phyloP scores from a whole-genome alignment of 2,113 vertebrate species.

The Colistium nudipinnis region DNA sequence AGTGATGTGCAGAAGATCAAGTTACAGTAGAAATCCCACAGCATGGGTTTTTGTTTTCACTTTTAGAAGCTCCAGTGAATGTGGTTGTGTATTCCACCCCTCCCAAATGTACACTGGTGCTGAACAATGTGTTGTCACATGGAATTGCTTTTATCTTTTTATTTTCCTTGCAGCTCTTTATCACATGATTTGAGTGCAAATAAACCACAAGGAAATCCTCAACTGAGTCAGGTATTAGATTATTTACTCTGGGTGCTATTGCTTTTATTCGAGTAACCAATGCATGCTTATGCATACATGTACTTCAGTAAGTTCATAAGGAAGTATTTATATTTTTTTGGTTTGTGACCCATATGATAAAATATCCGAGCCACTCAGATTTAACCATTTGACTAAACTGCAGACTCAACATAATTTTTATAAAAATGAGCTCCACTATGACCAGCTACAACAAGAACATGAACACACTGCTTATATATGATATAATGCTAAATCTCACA shows the following conservation, averaged over 20 bases:
- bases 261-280: not conserved
- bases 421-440: too few species aligned
- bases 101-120: conserved; percentile 67
- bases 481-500: too few species aligned
- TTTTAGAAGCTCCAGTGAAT: conserved; percentile 17
- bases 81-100: conserved; percentile 4
- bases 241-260: not conserved
- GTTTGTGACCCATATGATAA: too few species aligned
- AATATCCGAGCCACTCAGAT: too few species aligned
- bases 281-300: too few species aligned
- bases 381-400: too few species aligned
- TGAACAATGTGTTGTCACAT: conserved; percentile 67
- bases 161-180: conserved; percentile 66
- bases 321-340: too few species aligned
- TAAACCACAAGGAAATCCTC: conserved; percentile 71
- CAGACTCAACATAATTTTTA: too few species aligned
- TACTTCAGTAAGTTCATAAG: too few species aligned
- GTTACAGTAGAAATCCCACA: conserved; percentile 3
- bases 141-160: conserved; percentile 45
- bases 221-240: conserved; percentile 20
- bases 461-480: too few species aligned
- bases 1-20: not conserved
- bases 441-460: too few species aligned
- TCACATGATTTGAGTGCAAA: conserved; percentile 79
- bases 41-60: not conserved